phyloP scores from a whole-genome alignment of 2,888 invertebrate genomes.

The Poecilobothrus nobilitatus region DNA sequence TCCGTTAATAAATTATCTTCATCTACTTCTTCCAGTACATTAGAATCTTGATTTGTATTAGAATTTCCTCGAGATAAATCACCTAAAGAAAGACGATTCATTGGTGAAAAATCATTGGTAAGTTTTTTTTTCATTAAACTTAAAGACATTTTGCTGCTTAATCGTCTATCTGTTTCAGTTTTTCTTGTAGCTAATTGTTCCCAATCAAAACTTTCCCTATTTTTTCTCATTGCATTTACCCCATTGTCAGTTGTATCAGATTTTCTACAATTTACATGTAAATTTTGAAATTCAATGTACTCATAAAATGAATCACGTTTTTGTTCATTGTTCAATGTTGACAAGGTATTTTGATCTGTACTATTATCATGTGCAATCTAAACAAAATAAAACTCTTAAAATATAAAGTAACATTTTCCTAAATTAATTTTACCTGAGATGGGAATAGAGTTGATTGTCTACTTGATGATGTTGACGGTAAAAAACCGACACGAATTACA shows the following conservation, averaged over 20 bases:
- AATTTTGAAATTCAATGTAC: slow-evolving; percentile 35
- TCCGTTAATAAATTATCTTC: slow-evolving; percentile 12
- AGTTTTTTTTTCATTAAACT: background rate
- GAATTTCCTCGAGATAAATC: background rate
- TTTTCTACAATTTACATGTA: background rate
- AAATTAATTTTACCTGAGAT: background rate
- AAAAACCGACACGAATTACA: slow-evolving; percentile 36
- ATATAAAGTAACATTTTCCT: background rate
- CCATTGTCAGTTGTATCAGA: slow-evolving; percentile 8
- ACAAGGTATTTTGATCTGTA: slow-evolving; percentile 17
- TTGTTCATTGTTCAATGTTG: slow-evolving; percentile 15
- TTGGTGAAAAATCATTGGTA: background rate
- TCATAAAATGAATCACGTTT: slow-evolving; percentile 40
- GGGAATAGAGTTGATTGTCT: slow-evolving; percentile 20
- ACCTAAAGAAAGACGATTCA: background rate
- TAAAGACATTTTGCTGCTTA: background rate
- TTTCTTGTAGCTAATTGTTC: slow-evolving; percentile 30
- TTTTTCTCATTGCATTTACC: slow-evolving; percentile 31
- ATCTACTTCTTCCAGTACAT: background rate
- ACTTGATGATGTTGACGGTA: slow-evolving; percentile 30
- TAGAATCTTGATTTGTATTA: background rate
- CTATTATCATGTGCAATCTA: background rate
- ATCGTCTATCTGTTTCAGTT: slow-evolving; percentile 12
- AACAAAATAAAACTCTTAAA: too few relatives aligned
- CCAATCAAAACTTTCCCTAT: slow-evolving; percentile 41